Evolutionary conservation across 2,888 invertebrate species (phyloP).

Genomic region (Aphidius colemani): DNA sequence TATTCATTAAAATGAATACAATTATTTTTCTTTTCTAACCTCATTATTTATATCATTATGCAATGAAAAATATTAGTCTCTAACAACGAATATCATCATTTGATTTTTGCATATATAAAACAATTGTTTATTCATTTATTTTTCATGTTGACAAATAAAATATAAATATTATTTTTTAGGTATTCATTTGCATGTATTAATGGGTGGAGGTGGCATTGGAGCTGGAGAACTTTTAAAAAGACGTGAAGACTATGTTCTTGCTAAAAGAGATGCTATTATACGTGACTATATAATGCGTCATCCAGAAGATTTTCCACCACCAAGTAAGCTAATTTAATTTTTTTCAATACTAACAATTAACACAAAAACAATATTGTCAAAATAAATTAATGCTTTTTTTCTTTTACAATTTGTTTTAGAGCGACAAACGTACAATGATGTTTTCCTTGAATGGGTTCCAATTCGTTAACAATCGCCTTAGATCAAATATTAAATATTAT

Average conservation of each 20-base stretch:
- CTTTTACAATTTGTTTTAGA: constrained; percentile 35
- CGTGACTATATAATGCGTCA: constrained; percentile 50
- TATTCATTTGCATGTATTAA: constrained; percentile 32
- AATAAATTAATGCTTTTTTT: background rate
- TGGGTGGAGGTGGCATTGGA: constrained; percentile 24
- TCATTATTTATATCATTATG: background rate
- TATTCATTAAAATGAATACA: background rate
- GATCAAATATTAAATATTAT: constrained; percentile 24
- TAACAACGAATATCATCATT: no score
- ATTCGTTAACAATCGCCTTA: constrained; percentile 39
- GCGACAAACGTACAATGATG: constrained; percentile 40
- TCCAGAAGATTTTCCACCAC: constrained; percentile 52
- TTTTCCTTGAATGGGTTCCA: constrained; percentile 44
- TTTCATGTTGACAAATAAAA: no score
- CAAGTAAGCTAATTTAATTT: constrained; percentile 40
- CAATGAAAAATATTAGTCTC: no score
- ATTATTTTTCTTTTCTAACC: background rate
- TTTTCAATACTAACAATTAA: background rate
- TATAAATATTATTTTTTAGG: constrained; percentile 32
- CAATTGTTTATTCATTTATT: no score
- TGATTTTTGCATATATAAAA: no score
- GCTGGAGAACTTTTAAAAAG: constrained; percentile 24
- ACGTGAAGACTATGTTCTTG: constrained; percentile 6
- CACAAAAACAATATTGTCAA: background rate
- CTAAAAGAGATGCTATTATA: constrained; percentile 41